These are phyloP conservation scores for Cassiopea xamachana DNA, from an alignment of 30 jellyfish, hydroid and myxozoan species.

Conservation along the genomic window DNA sequence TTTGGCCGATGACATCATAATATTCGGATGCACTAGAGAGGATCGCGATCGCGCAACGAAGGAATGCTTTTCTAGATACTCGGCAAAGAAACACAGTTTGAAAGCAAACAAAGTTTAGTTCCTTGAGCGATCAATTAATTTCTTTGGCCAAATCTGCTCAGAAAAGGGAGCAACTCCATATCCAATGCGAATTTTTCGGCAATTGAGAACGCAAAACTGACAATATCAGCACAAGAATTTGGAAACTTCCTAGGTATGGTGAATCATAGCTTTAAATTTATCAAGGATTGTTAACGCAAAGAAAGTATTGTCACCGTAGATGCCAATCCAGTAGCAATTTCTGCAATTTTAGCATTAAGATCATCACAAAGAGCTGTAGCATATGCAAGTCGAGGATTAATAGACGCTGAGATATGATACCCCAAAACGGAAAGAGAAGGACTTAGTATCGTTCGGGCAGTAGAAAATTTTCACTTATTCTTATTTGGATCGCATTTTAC, in stretches of 20 bases:
- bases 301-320: slow-evolving; percentile 12
- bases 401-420: slow-evolving; percentile 27
- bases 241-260: background rate
- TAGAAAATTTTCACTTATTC: background rate
- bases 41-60: background rate
- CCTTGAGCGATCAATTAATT: background rate
- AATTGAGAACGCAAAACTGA: background rate
- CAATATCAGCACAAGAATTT: background rate
- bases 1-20: background rate
- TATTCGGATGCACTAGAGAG: background rate
- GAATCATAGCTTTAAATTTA: background rate
- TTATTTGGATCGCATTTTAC: background rate
- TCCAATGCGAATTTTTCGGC: background rate
- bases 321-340: slow-evolving; percentile 29
- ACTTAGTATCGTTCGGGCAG: slow-evolving; percentile 2
- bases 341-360: slow-evolving; percentile 28
- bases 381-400: slow-evolving; percentile 38
- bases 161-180: background rate
- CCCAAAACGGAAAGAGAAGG: slow-evolving; percentile 52
- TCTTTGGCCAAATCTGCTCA: slow-evolving; percentile 1
- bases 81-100: slow-evolving; percentile 4
- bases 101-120: background rate
- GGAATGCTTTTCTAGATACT: background rate
- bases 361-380: background rate
- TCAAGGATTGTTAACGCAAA: slow-evolving; percentile 24